Base-by-base conservation (phyloP, 2,797 vertebrate species). In the Sebastolobus altivelis region DNA sequence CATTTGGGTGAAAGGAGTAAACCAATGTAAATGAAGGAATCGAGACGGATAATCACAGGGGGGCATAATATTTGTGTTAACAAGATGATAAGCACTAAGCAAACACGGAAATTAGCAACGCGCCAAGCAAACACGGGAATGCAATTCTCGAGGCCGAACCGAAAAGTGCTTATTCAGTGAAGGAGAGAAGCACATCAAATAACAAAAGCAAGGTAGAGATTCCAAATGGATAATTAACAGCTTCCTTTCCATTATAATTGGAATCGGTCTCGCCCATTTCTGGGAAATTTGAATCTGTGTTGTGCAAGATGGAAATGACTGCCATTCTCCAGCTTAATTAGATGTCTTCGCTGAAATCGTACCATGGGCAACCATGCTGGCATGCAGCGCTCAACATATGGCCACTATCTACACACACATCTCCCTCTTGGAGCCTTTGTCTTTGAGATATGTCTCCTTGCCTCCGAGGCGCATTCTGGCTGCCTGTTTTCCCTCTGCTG, bases 181-280 rank as follows among this genome's bases (percentile, higher is more conserved):
- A 75, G 62, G 65, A 72, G 87, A 84, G 25, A 77, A 77, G 74
- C 74, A 79, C 82, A 59, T 90, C 67, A 86, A 89, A 87, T 80
- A 83, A 87, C 60, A 79, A 85, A 88, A 83, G 70, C 88, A 94
- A 94, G 90, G 88, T 93, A 89, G 85, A 90, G 80, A 89, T 92
- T 92, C 85, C 83, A 91, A 93, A 92, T 78, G 75, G 92, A 92
- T 94, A 95, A 95, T 95, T 94, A 96, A 92, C 90, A 90, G 92
- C 87, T 94, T 92, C 81, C 88, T 86, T 87, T 87, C 85, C 76
- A 66, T 92, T 92, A 87, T 95, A 94, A 95, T 95, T 93, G 90
- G 94, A 96, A 94, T 86, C 78, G 82, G 90, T 85, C 78, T 13
- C 70, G 74, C 83, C 84, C 85, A 79, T 92, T 93, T 83, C 75